Conservation (phyloP, 2,113 vertebrate species). For the Proterorhinus semilunaris region DNA sequence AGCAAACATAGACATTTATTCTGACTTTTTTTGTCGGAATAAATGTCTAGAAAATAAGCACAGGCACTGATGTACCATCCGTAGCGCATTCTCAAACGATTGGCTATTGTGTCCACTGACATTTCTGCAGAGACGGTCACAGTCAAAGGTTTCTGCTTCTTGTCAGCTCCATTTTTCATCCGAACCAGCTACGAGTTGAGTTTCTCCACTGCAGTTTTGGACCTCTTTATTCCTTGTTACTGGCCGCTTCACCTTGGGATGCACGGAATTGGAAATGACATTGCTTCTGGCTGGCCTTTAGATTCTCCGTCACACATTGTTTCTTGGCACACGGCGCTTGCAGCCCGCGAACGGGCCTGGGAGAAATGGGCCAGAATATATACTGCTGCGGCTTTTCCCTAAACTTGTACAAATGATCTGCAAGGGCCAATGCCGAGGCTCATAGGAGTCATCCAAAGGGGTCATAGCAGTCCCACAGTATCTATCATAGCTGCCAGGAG, state of each 20-base stretch:
- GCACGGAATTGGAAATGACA: constrained; percentile 13
- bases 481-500: constrained; percentile 67
- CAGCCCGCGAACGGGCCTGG: not conserved
- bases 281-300: constrained; percentile 23
- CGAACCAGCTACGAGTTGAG: not conserved
- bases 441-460: constrained; percentile 61
- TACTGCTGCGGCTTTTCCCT: constrained; percentile 37
- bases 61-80: not conserved
- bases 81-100: not conserved
- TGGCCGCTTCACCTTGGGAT: constrained; percentile 19
- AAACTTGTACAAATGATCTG: constrained; percentile 40
- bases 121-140: constrained; percentile 1
- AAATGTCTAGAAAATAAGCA: not conserved
- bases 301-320: constrained; percentile 10
- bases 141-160: constrained; percentile 7
- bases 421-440: constrained; percentile 30
- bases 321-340: constrained; percentile 14
- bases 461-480: constrained; percentile 57
- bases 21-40: not conserved
- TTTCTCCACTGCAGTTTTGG: not conserved
- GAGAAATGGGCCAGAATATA: constrained; percentile 34
- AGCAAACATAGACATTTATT: no score
- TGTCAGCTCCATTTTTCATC: not conserved
- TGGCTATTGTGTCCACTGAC: not conserved
- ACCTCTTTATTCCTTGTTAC: constrained; percentile 20